Evolutionary conservation across 2,797 vertebrate genomes (phyloP), one percentile per base, ranked within the genome.

Genomic region (Gadopsis marmoratus): DNA sequence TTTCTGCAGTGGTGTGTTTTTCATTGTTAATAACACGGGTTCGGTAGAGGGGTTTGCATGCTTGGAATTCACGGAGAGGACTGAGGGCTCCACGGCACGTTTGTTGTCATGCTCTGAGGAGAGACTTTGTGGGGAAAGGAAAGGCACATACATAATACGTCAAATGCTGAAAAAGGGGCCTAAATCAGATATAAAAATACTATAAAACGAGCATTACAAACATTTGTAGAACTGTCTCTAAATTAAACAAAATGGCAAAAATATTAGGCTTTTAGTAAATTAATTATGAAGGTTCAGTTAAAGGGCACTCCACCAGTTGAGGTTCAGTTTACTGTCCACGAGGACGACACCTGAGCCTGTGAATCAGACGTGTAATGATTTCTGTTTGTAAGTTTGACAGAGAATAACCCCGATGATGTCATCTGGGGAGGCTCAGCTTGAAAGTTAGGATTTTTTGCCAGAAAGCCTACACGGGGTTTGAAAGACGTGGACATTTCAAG

Each of bases 21-120:
- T 61, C 35, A 54, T 62, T 82, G 68, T 84, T 76, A 69, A 59
- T 84, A 86, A 79, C 68, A 78, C 48, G 72, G 76, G 65, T 86
- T 80, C 41, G 48, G 3, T 59, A 7, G 48, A 80, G 74, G 53
- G 55, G 66, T 78, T 85, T 71, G 73, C 77, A 77, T 89, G 79
- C 85, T 80, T 86, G 81, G 88, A 86, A 91, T 93, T 87, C 78
- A 67, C 47, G 16, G 39, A 84, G 74, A 79, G 66, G 79, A 83
- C 79, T 5, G 6, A 76, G 61, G 68, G 61, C 81, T 82, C 76
- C 50, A 11, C 78, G 79, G 78, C 84, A 77, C 89, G 84, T 91
- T 86, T 90, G 75, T 64, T 86, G 89, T 89, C 84, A 89, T 63
- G 80, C 73, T 88, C 79, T 17, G 82, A 79, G 70, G 78, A 78